Conservation (phyloP, 1,140 invertebrate species). For the Nephila pilipes region DNA sequence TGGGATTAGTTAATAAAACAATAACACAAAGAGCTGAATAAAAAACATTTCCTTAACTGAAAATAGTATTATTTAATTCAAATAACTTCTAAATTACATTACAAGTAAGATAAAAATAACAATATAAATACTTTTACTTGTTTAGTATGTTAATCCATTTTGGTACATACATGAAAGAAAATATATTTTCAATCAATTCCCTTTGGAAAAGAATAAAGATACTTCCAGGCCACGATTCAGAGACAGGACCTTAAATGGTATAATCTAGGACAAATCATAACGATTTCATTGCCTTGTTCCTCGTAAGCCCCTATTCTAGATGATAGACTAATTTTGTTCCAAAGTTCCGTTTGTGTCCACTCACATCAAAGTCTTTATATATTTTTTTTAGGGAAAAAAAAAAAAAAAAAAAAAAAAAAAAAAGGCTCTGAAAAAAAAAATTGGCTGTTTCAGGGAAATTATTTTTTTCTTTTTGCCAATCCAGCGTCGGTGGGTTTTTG, state of each 20-base stretch:
- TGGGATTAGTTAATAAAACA: too few relatives aligned
- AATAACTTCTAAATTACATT: too few relatives aligned
- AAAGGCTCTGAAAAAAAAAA: not conserved
- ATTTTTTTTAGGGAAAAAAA: not conserved
- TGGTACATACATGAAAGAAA: not conserved
- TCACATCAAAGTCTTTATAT: not conserved
- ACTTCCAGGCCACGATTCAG: not conserved
- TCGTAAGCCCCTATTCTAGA: not conserved
- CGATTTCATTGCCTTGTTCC: conserved; percentile 4
- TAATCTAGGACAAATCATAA: conserved; percentile 24
- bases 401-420: conserved; percentile 5
- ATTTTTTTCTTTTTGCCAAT: not conserved
- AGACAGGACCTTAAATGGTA: not conserved
- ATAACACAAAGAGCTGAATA: too few relatives aligned
- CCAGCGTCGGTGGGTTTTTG: not conserved
- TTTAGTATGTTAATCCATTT: not conserved
- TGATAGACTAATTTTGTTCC: conserved; percentile 31
- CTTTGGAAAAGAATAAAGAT: not conserved
- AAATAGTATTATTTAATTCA: too few relatives aligned
- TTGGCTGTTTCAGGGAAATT: conserved; percentile 31
- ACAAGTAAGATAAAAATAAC: too few relatives aligned
- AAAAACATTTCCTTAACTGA: too few relatives aligned
- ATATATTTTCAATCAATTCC: not conserved
- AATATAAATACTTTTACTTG: too few relatives aligned
- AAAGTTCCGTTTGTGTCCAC: conserved; percentile 4